Conservation (phyloP, 2,888 invertebrate genomes). For the Drosophila mulleri region DNA sequence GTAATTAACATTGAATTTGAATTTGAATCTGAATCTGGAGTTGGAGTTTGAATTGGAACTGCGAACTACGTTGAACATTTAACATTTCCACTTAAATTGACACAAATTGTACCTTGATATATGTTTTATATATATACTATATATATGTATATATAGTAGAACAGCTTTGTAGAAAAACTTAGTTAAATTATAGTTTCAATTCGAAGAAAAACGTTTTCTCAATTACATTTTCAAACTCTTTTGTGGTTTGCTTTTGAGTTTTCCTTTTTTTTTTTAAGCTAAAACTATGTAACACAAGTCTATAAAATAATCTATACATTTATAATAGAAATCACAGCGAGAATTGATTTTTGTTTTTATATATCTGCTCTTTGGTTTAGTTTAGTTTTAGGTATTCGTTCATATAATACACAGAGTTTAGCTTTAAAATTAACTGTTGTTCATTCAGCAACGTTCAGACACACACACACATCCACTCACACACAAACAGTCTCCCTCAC, state of each 20-base stretch:
- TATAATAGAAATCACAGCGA: constrained; percentile 81
- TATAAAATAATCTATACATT: constrained; percentile 71
- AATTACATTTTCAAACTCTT: constrained; percentile 17
- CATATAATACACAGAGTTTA: constrained; percentile 32
- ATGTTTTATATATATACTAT: not conserved
- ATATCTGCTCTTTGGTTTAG: constrained; percentile 44
- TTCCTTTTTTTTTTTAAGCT: constrained; percentile 28
- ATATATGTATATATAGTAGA: constrained; percentile 23
- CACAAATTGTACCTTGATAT: constrained; percentile 53
- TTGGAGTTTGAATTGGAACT: constrained; percentile 27
- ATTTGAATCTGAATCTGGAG: constrained; percentile 11
- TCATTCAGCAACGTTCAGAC: constrained; percentile 79
- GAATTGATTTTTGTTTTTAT: constrained; percentile 63
- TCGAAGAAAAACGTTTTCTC: constrained; percentile 24
- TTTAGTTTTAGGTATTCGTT: constrained; percentile 42
- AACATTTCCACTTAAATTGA: constrained; percentile 59
- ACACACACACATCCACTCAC: constrained; percentile 8
- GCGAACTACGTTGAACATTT: constrained; percentile 48
- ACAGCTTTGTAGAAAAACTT: constrained; percentile 33
- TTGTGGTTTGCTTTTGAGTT: constrained; percentile 5
- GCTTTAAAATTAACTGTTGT: constrained; percentile 62
- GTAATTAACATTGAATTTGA: constrained; percentile 52
- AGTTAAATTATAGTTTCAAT: constrained; percentile 55
- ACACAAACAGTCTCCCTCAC: not conserved
- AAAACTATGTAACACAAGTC: constrained; percentile 72